Base-by-base conservation (phyloP, 2,888 invertebrate genomes). In the Bugula neritina region DNA sequence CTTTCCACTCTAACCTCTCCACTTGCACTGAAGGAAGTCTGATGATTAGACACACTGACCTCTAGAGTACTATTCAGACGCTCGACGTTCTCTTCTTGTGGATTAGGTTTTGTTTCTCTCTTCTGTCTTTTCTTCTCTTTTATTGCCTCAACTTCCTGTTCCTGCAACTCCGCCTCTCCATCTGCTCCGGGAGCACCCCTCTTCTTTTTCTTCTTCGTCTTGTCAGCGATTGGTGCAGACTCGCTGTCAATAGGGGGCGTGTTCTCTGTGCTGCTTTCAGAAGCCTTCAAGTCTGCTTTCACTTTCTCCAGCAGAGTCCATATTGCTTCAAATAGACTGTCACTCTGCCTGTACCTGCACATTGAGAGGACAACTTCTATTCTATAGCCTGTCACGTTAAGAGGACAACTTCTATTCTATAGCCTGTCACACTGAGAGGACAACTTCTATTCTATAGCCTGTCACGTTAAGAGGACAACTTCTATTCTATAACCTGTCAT, bases 101-200 rank as follows among this genome's bases (percentile, higher is more conserved):
- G 43, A 21, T 69, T 3, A n/a, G n/a, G 10, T 13, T 69, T 69
- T 3, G n/a, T 27, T n/a, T 71, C 52, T 34, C 52, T 70, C 25
- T 73, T 10, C 73, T 74, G 76, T 0, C 82, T 35, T 29, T 71
- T 55, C 55, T 55, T 71, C 54, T 71, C 52, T 23, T 23, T 71
- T 13, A 43, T 71, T 3, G n/a, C 70, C 25, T 72, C 52, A 5
- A 43, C 34, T 25, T 25, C 52, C 21, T 71, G 25, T n/a, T 55
- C 52, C 17, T 71, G 21, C 3, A 43, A 55, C n/a, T 72, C 2
- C 73, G 75, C 52, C 71, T 71, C 34, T 52, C 23, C 52, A 17
- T 57, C 52, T 10, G 10, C 23, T 23, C 35, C 52, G 5, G 10
- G 63, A 21, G 72, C 2, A 73, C 75, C 76, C 0, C 82, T 34